Percentiles rank a stretch among this genome's conserved stretches.
Evolutionary conservation across 1,140 invertebrate species (phyloP).

Genomic region (Platorchestia sp.): DNA sequence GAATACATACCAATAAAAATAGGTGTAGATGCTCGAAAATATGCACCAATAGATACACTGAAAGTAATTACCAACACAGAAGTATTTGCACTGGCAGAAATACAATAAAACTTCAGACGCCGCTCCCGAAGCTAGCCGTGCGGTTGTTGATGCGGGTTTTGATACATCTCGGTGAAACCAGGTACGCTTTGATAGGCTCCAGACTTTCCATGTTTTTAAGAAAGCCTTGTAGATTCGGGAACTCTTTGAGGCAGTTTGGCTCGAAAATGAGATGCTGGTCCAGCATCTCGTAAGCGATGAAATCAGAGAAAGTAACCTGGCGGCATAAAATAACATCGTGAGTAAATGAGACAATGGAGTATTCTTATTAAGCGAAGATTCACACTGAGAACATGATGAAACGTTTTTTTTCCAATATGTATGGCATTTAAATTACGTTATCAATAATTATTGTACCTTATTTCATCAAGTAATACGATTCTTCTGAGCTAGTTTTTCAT

Average conservation of each 20-base stretch:
- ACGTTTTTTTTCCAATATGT: too few relatives aligned
- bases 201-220: constrained; percentile 1
- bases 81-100: neutral
- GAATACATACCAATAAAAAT: neutral
- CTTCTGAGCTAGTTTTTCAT: too few relatives aligned
- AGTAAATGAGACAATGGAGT: neutral
- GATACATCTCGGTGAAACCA: constrained; percentile 37
- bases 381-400: too few relatives aligned
- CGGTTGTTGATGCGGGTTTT: constrained; percentile 45
- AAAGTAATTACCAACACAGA: neutral
- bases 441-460: too few relatives aligned
- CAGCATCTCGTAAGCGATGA: constrained; percentile 52
- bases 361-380: neutral
- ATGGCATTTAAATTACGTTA: too few relatives aligned
- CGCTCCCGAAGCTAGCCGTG: constrained; percentile 52
- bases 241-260: constrained; percentile 47
- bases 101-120: neutral
- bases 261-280: constrained; percentile 35
- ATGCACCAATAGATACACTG: neutral
- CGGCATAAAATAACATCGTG: neutral
- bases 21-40: neutral
- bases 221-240: constrained; percentile 23
- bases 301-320: constrained; percentile 51
- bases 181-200: constrained; percentile 52
- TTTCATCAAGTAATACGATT: too few relatives aligned